A percentile compares a stretch with the other conserved stretches of the same genome.
Conservation (phyloP, 2,888 invertebrate genomes). For the Drosophila austrosaltans region DNA sequence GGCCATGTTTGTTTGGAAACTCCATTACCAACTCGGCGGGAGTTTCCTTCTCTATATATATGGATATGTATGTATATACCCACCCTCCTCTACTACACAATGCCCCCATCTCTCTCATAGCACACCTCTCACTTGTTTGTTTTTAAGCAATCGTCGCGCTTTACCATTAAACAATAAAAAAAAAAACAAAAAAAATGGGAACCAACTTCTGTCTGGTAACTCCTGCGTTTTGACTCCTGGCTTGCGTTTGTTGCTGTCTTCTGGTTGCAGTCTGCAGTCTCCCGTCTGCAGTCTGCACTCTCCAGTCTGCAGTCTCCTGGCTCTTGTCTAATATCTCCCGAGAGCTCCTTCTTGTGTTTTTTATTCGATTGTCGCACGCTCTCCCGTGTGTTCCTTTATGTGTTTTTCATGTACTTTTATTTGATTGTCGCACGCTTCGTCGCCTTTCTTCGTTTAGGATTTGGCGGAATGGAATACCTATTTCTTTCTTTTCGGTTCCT, state of each 20-base stretch:
- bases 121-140: conserved; percentile 64
- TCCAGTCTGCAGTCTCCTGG: too few species aligned
- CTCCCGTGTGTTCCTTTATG: conserved; percentile 75
- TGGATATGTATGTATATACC: too few species aligned
- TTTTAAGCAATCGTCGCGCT: conserved; percentile 72
- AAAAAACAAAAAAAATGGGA: conserved; percentile 26
- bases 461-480: conserved; percentile 8
- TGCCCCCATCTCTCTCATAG: too few species aligned
- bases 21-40: conserved; percentile 78
- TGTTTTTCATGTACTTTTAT: conserved; percentile 78
- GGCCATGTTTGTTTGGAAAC: conserved; percentile 78
- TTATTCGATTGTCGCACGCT: too few species aligned
- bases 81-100: background rate
- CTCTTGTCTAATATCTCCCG: too few species aligned
- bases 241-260: too few species aligned
- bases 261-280: too few species aligned
- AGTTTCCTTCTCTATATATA: conserved; percentile 45
- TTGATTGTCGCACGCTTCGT: conserved; percentile 77
- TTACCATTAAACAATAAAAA: conserved; percentile 61
- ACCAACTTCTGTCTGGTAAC: conserved; percentile 18
- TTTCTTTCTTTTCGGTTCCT: conserved; percentile 6
- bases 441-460: conserved; percentile 40
- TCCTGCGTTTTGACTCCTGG: too few species aligned
- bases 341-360: too few species aligned
- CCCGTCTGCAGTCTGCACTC: too few species aligned